These are phyloP conservation scores for Zaprionus capensis DNA, from an alignment of 1,140 invertebrate genomes.

Conservation along the genomic window DNA sequence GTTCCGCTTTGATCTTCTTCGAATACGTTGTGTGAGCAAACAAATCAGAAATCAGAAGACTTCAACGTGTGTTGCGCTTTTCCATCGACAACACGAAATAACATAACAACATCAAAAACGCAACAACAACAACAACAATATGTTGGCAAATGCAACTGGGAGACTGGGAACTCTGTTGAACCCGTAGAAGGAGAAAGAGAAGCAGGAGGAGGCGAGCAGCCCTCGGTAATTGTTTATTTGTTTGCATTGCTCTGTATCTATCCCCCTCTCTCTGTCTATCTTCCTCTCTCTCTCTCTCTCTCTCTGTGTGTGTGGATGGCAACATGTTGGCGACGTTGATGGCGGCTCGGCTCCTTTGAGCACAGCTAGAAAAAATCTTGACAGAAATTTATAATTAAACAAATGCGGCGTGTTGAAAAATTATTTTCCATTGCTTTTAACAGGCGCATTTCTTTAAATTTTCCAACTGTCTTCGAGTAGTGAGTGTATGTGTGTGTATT, in stretches of 20 bases:
- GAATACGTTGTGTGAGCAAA: constrained; percentile 76
- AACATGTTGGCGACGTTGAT: constrained; percentile 70
- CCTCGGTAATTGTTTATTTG: constrained; percentile 62
- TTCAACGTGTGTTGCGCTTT: constrained; percentile 57
- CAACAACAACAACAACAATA: constrained; percentile 39
- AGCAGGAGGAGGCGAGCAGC: constrained; percentile 18
- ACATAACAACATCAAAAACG: constrained; percentile 49
- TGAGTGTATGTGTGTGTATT: constrained; percentile 10
- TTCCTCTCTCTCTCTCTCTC: constrained; percentile 15
- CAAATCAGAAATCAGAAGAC: constrained; percentile 65
- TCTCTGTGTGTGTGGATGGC: constrained; percentile 60
- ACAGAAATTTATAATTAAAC: constrained; percentile 83
- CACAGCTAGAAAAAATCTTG: constrained; percentile 66
- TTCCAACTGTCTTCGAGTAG: constrained; percentile 56
- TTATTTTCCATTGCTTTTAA: constrained; percentile 73
- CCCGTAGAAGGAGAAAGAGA: not conserved
- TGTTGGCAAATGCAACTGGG: constrained; percentile 51
- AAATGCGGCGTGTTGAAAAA: constrained; percentile 76
- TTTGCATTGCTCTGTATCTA: constrained; percentile 39
- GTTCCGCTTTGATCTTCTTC: constrained; percentile 66
- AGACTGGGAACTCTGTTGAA: constrained; percentile 23
- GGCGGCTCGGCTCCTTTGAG: constrained; percentile 67
- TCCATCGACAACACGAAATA: constrained; percentile 53
- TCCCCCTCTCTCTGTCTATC: constrained; percentile 13
- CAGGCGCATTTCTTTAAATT: constrained; percentile 73